Base-by-base conservation (phyloP, 2,888 invertebrate species). In the Neocrepidodera transversa region DNA sequence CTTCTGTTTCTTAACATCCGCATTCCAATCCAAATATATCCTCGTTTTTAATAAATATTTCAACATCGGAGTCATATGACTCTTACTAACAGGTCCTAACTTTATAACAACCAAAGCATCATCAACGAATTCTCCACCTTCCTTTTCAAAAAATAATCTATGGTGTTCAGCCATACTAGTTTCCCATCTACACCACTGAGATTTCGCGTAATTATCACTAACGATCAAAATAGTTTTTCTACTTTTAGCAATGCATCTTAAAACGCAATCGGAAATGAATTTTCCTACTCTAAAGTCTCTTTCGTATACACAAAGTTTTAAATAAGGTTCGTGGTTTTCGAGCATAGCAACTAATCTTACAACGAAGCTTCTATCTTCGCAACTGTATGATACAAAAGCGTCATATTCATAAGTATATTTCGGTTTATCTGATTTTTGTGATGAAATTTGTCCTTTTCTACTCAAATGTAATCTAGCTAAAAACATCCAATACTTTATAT, bases 111-210 rank as follows among this genome's bases (percentile, higher is more conserved):
- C 82, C 53, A 89, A 73, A 2, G 85, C 83, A 66, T 86, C 86
- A 57, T 85, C 83, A 0, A 79, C 75, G 0, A 80, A 83, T 1
- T 84, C 83, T 1, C 78, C 78, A 32, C 72, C 60, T 35, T 72
- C 72, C 59, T 85, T 84, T 68, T 85, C 84, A 18, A 85, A 79
- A 64, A 87, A 85, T 56, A 87, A 76, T 54, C 87, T 81, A 65
- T 87, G 85, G 70, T 87, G 84, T 66, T 88, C 86, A 0, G 88
- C 88, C 16, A 88, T 79, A 67, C 87, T 86, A 8, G 87, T 86
- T 71, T 90, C 90, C 84, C 88, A 86, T 32, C 86, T 80, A 71
- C 87, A 87, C 90, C 90, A 91, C 58, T 89, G 87, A 18, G 88
- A 87, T 68, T 85, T 84, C 0, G 87, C 85, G 74, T 89, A 90